phyloP scores from a whole-genome alignment of 2,113 vertebrate genomes.

The Trogon surrucura region DNA sequence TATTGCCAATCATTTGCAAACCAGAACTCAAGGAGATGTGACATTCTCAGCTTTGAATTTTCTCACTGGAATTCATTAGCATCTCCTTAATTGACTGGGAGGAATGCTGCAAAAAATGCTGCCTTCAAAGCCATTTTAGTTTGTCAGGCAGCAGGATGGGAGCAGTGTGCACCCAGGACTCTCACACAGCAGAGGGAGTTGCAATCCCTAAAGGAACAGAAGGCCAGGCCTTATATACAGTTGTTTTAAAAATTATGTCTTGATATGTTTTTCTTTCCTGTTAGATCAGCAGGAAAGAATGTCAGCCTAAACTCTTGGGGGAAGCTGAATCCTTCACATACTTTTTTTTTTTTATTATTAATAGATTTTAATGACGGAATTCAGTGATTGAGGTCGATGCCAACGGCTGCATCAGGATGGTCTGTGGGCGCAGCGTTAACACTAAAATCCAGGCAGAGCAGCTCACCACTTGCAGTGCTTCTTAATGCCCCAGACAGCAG shows the following conservation, averaged over 20 bases:
- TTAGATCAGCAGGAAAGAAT: constrained; percentile 40
- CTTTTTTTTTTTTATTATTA: not conserved
- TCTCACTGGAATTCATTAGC: not conserved
- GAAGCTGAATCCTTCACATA: not conserved
- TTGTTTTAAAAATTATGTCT: constrained; percentile 24
- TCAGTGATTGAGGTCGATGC: not conserved
- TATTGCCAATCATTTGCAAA: not conserved
- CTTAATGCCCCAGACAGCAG: not conserved
- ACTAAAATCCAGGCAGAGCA: not conserved
- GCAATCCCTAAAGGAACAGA: not conserved
- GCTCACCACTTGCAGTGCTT: not conserved
- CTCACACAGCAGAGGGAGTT: constrained; percentile 23
- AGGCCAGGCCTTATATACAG: not conserved
- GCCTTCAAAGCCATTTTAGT: not conserved
- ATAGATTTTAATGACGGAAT: not conserved
- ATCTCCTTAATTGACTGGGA: not conserved
- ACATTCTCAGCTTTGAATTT: not conserved
- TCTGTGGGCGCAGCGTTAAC: not conserved
- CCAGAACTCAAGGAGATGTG: not conserved
- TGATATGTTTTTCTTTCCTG: constrained; percentile 37
- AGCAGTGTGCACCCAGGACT: not conserved
- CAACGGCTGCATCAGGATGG: not conserved
- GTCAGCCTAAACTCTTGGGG: not conserved
- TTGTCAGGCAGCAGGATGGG: constrained; percentile 6
- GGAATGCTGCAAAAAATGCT: not conserved